Evolutionary conservation across 1,140 invertebrate genomes (phyloP), one percentile per base, ranked within the genome.

Genomic region (Aleiodes sp.): DNA sequence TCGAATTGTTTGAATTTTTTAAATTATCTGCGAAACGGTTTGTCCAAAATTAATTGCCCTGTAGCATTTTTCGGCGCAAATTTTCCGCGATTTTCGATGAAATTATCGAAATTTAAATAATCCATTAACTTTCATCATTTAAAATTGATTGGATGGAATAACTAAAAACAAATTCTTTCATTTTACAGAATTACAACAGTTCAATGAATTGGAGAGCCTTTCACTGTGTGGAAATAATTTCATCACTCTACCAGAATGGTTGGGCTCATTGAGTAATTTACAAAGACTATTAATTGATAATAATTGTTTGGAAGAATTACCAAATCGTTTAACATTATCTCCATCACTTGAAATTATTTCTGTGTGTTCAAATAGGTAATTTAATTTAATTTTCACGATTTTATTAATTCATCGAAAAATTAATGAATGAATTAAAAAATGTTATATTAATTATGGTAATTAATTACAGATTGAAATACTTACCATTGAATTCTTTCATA

Each of bases 401-500:
- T n/a, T n/a, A n/a, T n/a, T n/a, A n/a, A n/a, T n/a, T 52, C 10
- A 19, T 9, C n/a, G 28, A 4, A 29, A 29, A 67, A 28, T 71
- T 56, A 21, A 24, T 65, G n/a, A n/a, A n/a, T n/a, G n/a, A n/a
- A n/a, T n/a, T n/a, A n/a, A n/a, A n/a, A n/a, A n/a, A n/a, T n/a
- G n/a, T n/a, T n/a, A n/a, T n/a, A n/a, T n/a, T n/a, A n/a, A n/a
- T 67, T 63, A 39, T 66, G 60, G 24, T 29, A 21, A n/a, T n/a
- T n/a, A n/a, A n/a, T 62, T 43, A 28, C 64, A 82, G 78, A 52
- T 72, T 84, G 37, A 76, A 63, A 46, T 79, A 82, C 76, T 77
- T 84, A 65, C 82, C 82, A 24, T 46, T 80, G 24, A 84, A 82
- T 68, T 81, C 75, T 65, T 84, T 84, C 72, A n/a, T 80, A 14